Conservation (phyloP, 1,140 invertebrate species). For the Zelostemma sp. region DNA sequence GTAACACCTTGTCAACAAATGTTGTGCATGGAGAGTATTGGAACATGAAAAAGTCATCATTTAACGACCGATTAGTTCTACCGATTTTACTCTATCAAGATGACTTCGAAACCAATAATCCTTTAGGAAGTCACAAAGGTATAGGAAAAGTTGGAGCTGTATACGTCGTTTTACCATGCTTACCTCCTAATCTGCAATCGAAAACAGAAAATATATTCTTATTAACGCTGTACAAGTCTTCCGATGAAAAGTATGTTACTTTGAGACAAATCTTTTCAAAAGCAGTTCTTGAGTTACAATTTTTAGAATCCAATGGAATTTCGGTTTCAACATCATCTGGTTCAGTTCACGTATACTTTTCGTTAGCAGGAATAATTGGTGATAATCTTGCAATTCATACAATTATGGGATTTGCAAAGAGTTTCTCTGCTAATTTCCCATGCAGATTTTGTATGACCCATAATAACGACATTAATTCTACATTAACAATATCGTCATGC, state of each 20-base stretch:
- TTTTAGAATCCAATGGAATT: slow-evolving; percentile 23
- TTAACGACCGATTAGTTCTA: slow-evolving; percentile 6
- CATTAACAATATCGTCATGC: slow-evolving; percentile 1
- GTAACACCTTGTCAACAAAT: slow-evolving; percentile 7
- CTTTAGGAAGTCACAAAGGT: slow-evolving; percentile 24
- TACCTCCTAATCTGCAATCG: slow-evolving; percentile 20
- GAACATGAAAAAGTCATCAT: slow-evolving; percentile 6
- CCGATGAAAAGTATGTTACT: not conserved
- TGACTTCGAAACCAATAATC: slow-evolving; percentile 28
- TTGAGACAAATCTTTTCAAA: slow-evolving; percentile 15
- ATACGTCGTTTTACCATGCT: slow-evolving; percentile 24
- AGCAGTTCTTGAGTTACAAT: slow-evolving; percentile 18
- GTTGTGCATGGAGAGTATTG: slow-evolving; percentile 15
- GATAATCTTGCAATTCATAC: slow-evolving; percentile 28
- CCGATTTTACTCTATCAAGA: slow-evolving; percentile 22
- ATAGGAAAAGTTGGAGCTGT: slow-evolving; percentile 20
- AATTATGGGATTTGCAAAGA: slow-evolving; percentile 29
- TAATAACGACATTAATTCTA: slow-evolving; percentile 16
- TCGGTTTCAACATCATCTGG: not conserved
- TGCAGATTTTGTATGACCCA: slow-evolving; percentile 32
- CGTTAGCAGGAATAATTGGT: slow-evolving; percentile 20
- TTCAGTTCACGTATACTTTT: slow-evolving; percentile 19
- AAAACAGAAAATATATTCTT: slow-evolving; percentile 31
- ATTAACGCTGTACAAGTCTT: slow-evolving; percentile 18
- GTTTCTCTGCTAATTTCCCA: slow-evolving; percentile 21